These are phyloP conservation scores for Macquaria ambigua DNA, from an alignment of 2,113 vertebrate species.

Conservation along the genomic window DNA sequence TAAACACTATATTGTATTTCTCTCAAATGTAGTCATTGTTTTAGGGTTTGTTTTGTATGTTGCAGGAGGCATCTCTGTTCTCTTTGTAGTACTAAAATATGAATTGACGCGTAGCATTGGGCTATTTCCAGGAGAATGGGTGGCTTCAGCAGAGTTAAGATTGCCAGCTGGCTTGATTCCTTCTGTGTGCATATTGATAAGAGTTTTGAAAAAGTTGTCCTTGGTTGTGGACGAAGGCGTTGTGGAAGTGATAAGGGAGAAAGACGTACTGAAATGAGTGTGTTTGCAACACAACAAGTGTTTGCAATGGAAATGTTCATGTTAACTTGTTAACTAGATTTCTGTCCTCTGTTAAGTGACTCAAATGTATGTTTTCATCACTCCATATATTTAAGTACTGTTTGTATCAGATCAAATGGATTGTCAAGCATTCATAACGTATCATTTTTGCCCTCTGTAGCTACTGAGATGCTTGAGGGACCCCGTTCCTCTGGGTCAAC, in stretches of 20 bases:
- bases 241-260: conserved; percentile 45
- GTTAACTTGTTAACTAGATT: not conserved
- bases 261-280: not conserved
- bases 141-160: conserved; percentile 58
- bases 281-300: too few species aligned
- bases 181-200: conserved; percentile 71
- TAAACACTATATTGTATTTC: not conserved
- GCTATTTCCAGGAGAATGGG: conserved; percentile 35
- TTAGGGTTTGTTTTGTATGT: not conserved
- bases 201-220: conserved; percentile 23
- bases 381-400: not conserved
- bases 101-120: not conserved
- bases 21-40: not conserved
- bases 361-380: not conserved
- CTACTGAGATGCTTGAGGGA: conserved; percentile 79
- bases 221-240: conserved; percentile 32
- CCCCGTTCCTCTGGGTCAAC: conserved; percentile 79
- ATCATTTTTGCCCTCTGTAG: conserved; percentile 67
- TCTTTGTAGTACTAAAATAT: not conserved
- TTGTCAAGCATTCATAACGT: conserved; percentile 47
- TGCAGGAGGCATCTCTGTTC: not conserved
- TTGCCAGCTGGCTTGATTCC: conserved; percentile 56
- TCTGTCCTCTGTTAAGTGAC: not conserved
- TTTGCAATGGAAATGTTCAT: not conserved
- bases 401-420: not conserved